A percentile compares a stretch with the other conserved stretches of the same genome.
phyloP scores from a whole-genome alignment of 2,113 vertebrate species.

The Falco punctatus region DNA sequence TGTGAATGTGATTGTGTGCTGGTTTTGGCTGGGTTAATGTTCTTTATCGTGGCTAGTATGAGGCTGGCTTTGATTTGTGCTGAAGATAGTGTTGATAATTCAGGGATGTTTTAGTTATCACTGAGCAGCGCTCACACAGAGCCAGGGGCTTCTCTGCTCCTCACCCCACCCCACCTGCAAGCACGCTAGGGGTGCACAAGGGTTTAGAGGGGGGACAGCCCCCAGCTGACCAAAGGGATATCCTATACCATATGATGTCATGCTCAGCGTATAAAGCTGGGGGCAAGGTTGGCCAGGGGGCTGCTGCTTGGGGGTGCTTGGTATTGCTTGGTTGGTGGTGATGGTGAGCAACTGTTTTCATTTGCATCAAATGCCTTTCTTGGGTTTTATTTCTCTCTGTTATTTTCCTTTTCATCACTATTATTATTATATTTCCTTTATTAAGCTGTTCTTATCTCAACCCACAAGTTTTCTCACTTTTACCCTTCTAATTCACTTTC shows the following conservation, averaged over 20 bases:
- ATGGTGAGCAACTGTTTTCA: background rate
- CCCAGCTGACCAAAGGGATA: no score
- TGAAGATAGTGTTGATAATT: background rate
- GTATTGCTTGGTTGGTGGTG: background rate
- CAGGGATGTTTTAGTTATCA: background rate
- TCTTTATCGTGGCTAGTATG: background rate
- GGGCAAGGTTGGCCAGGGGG: background rate
- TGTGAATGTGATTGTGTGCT: background rate
- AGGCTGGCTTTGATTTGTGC: no score
- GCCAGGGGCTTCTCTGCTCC: no score
- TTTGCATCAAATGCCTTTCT: background rate
- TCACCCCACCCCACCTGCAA: no score
- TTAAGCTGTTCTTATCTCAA: background rate
- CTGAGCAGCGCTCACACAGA: no score
- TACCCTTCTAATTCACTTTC: background rate
- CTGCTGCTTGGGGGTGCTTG: background rate
- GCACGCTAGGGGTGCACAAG: no score
- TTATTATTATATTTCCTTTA: background rate
- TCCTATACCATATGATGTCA: no score
- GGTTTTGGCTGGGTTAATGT: background rate
- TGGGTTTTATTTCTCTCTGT: no score
- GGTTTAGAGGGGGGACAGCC: no score
- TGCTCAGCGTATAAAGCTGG: background rate
- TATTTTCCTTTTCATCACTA: no score
- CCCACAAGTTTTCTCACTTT: background rate